Conservation (phyloP, 1,140 invertebrate genomes). For the Coboldia fuscipes region DNA sequence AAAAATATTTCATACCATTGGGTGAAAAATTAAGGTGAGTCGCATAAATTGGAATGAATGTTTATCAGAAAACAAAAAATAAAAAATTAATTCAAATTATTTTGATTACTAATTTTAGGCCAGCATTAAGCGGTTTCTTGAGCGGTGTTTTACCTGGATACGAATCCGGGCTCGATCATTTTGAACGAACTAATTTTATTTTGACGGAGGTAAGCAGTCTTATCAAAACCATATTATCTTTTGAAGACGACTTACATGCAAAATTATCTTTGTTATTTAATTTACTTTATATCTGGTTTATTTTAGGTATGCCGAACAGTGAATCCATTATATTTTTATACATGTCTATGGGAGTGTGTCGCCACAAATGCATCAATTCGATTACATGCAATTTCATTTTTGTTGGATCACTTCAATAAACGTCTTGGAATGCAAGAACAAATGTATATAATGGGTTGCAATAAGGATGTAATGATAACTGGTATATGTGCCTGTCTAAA, state of each 20-base stretch:
- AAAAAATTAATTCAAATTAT: too few relatives aligned
- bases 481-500: slow-evolving; percentile 35
- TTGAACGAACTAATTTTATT: slow-evolving; percentile 56
- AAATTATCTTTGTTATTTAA: too few relatives aligned
- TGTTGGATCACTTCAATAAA: slow-evolving; percentile 65
- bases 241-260: too few relatives aligned
- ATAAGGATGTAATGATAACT: slow-evolving; percentile 61
- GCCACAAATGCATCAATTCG: slow-evolving; percentile 64
- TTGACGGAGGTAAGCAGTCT: slow-evolving; percentile 39
- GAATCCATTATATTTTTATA: slow-evolving; percentile 60
- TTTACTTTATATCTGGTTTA: too few relatives aligned
- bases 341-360: slow-evolving; percentile 75
- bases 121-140: slow-evolving; percentile 71
- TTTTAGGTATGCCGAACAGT: slow-evolving; percentile 62
- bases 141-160: slow-evolving; percentile 67
- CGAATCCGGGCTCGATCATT: slow-evolving; percentile 82
- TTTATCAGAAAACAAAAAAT: too few relatives aligned
- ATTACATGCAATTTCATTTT: slow-evolving; percentile 62
- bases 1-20: slow-evolving; percentile 77
- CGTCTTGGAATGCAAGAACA: slow-evolving; percentile 68
- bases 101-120: too few relatives aligned
- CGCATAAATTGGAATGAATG: too few relatives aligned
- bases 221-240: too few relatives aligned
- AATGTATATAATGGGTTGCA: slow-evolving; percentile 64
- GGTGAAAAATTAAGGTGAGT: slow-evolving; percentile 51